phyloP scores from a whole-genome alignment of 2,797 vertebrate genomes.

The Mus caroli region DNA sequence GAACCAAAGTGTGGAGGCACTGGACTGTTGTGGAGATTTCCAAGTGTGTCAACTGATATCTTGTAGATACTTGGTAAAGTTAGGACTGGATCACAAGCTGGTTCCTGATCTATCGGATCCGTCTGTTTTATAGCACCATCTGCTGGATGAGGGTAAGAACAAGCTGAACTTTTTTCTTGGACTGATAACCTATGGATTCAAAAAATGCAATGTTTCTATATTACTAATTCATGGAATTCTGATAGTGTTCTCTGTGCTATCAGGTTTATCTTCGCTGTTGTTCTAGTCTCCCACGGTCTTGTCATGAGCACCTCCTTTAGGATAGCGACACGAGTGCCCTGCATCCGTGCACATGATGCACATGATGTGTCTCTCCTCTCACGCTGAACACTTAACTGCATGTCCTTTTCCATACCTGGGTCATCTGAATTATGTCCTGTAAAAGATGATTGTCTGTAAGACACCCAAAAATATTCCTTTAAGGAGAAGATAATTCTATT shows the following conservation, averaged over 20 bases:
- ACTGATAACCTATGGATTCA: conserved; percentile 62
- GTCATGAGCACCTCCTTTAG: conserved; percentile 76
- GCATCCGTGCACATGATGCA: conserved; percentile 81
- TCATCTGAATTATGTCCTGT: conserved; percentile 9
- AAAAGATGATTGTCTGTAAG: conserved; percentile 46
- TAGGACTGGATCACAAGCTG: conserved; percentile 34
- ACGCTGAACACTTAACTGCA: conserved; percentile 72
- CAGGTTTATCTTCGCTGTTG: conserved; percentile 56
- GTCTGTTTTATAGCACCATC: conserved; percentile 86
- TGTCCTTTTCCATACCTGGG: conserved; percentile 43
- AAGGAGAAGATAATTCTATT: conserved; percentile 51
- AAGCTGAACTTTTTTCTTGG: background rate
- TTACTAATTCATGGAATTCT: background rate
- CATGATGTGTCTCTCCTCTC: conserved; percentile 73
- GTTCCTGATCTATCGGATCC: background rate
- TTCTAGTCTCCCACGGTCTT: conserved; percentile 71
- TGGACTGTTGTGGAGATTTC: conserved; percentile 31
- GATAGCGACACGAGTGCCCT: conserved; percentile 82
- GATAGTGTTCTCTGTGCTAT: background rate
- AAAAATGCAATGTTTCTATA: conserved; percentile 57
- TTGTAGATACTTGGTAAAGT: background rate
- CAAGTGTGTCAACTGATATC: background rate
- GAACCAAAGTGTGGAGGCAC: conserved; percentile 4
- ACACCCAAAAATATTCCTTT: conserved; percentile 10
- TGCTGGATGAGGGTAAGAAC: conserved; percentile 81